These are phyloP conservation scores for Gephyroberyx darwinii DNA, from an alignment of 2,797 vertebrate species.

Conservation along the genomic window DNA sequence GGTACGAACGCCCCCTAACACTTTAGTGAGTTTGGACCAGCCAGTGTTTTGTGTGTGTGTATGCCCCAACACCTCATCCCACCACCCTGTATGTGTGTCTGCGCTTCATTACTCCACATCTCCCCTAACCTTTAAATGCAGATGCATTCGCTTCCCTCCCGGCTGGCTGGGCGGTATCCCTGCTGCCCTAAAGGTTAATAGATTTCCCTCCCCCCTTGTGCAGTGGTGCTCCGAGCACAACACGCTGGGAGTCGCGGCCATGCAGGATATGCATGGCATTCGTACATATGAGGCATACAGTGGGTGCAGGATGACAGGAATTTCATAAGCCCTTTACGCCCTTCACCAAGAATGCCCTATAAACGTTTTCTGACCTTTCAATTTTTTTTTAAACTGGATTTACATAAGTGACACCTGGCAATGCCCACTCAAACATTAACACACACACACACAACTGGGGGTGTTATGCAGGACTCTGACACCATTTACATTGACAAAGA, in stretches of 20 bases:
- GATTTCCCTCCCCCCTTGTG: constrained; percentile 71
- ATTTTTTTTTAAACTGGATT: constrained; percentile 7
- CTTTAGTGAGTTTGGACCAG: background rate
- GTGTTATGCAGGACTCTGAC: background rate
- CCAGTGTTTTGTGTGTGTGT: constrained; percentile 17
- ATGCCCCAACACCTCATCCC: constrained; percentile 7
- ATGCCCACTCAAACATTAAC: background rate
- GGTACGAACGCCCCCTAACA: no score
- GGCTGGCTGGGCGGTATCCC: constrained; percentile 57
- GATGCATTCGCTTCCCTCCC: constrained; percentile 62
- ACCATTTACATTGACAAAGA: constrained; percentile 4
- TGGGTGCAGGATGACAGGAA: constrained; percentile 9
- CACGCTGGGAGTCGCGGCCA: constrained; percentile 38
- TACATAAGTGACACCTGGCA: no score
- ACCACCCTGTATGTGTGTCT: constrained; percentile 1
- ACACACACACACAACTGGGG: background rate
- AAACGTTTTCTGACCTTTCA: background rate
- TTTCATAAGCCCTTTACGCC: constrained; percentile 1
- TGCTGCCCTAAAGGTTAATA: constrained; percentile 82
- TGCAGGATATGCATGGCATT: constrained; percentile 34
- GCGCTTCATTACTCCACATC: constrained; percentile 60
- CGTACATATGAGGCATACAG: constrained; percentile 18
- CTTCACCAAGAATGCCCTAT: constrained; percentile 21
- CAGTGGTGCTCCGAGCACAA: constrained; percentile 34
- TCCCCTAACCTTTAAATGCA: constrained; percentile 77